These are phyloP conservation scores for Rousettus leschenaultii DNA, from an alignment of 2,113 vertebrate species.

Conservation along the genomic window DNA sequence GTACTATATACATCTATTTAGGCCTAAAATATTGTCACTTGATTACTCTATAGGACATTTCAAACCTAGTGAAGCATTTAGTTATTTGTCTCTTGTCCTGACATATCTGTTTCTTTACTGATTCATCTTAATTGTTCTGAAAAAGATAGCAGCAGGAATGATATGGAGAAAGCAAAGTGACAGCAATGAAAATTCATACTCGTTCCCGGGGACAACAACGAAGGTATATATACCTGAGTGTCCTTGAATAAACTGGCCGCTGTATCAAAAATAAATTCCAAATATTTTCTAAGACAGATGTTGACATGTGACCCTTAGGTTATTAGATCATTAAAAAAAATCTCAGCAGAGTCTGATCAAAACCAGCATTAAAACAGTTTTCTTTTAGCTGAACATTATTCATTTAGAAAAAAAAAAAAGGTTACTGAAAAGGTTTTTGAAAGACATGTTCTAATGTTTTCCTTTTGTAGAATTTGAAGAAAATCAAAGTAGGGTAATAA, in stretches of 20 bases:
- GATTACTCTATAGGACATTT: background rate
- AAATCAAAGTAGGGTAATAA: background rate
- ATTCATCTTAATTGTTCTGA: background rate
- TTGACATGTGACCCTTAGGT: background rate
- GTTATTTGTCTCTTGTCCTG: background rate
- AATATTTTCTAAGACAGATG: slow-evolving; percentile 12
- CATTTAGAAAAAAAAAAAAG: background rate
- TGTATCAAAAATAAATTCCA: background rate
- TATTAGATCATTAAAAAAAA: background rate
- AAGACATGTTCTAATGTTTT: background rate
- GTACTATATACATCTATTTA: background rate
- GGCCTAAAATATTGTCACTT: background rate
- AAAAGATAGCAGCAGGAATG: background rate
- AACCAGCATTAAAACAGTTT: background rate
- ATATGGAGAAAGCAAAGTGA: background rate
- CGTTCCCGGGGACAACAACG: background rate
- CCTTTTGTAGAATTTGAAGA: slow-evolving; percentile 13
- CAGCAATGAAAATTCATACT: background rate
- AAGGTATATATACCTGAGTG: background rate
- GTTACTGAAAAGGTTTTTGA: background rate
- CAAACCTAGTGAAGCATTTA: background rate
- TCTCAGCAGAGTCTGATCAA: background rate
- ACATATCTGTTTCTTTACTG: background rate
- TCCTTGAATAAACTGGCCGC: background rate
- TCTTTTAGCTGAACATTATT: background rate